These are phyloP conservation scores for Noctua comes DNA, from an alignment of 2,888 invertebrate genomes.

Conservation along the genomic window DNA sequence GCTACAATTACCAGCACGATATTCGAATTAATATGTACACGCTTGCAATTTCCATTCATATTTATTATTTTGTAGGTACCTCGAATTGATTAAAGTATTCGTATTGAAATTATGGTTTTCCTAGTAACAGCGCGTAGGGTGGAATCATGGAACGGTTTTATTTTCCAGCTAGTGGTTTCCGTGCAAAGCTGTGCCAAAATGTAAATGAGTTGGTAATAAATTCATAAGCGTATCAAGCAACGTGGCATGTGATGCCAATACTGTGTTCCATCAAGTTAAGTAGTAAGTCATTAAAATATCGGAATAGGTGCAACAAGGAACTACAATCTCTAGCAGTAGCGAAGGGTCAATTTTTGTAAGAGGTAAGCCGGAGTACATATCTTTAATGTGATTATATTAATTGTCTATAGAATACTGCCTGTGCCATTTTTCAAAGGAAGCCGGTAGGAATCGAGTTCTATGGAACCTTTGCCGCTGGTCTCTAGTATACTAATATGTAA, in stretches of 20 bases:
- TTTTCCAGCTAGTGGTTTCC: conserved; percentile 42
- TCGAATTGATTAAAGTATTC: conserved; percentile 21
- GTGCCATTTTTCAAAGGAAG: no score
- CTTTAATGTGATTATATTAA: no score
- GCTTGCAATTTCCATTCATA: conserved; percentile 35
- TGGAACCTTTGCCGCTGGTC: no score
- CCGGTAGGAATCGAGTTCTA: no score
- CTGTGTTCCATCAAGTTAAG: conserved; percentile 36
- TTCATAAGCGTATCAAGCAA: conserved; percentile 26
- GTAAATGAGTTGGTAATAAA: conserved; percentile 52
- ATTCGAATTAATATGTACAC: conserved; percentile 11
- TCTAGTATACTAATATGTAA: background rate
- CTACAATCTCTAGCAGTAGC: background rate
- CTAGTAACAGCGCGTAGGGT: conserved; percentile 18
- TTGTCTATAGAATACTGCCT: no score
- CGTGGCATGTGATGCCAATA: conserved; percentile 28
- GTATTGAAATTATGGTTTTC: conserved; percentile 35
- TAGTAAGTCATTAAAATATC: background rate
- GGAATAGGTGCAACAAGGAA: background rate
- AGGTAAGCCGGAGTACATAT: no score
- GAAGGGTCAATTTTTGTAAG: no score
- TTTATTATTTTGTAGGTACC: background rate
- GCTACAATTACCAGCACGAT: conserved; percentile 28
- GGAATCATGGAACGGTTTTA: conserved; percentile 42
- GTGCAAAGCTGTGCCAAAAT: conserved; percentile 52